These are phyloP conservation scores for Orthonyx spaldingii DNA, from an alignment of 2,113 vertebrate species.

Conservation along the genomic window DNA sequence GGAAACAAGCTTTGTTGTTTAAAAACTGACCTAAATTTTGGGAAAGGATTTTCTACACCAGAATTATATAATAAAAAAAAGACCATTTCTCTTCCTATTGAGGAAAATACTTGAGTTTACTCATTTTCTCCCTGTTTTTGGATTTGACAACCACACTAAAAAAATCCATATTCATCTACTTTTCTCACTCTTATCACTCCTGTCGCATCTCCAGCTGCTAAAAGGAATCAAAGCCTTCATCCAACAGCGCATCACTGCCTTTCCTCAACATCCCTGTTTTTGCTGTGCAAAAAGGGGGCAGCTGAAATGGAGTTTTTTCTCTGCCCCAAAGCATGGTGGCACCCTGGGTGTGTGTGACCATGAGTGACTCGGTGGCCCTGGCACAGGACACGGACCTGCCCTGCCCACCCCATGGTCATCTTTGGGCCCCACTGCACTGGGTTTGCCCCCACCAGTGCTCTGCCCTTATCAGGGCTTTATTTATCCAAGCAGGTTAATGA, in stretches of 20 bases:
- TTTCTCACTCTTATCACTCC: background rate
- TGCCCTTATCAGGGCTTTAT: constrained; percentile 1
- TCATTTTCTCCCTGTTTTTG: background rate
- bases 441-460: background rate
- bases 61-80: background rate
- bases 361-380: fast-evolving
- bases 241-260: background rate
- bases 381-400: background rate
- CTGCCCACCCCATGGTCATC: fast-evolving
- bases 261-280: background rate
- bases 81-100: background rate
- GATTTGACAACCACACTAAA: background rate
- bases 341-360: background rate
- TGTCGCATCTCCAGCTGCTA: background rate
- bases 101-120: background rate
- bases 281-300: background rate
- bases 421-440: background rate
- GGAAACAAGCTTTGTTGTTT: constrained; percentile 38
- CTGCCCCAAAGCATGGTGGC: too few relatives aligned
- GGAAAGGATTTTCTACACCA: background rate
- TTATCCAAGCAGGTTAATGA: constrained; percentile 47
- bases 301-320: background rate
- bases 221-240: background rate
- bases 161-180: constrained; percentile 34
- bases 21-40: constrained; percentile 47